Conservation (phyloP, 2,113 vertebrate genomes). For the Falcunculus frontatus region DNA sequence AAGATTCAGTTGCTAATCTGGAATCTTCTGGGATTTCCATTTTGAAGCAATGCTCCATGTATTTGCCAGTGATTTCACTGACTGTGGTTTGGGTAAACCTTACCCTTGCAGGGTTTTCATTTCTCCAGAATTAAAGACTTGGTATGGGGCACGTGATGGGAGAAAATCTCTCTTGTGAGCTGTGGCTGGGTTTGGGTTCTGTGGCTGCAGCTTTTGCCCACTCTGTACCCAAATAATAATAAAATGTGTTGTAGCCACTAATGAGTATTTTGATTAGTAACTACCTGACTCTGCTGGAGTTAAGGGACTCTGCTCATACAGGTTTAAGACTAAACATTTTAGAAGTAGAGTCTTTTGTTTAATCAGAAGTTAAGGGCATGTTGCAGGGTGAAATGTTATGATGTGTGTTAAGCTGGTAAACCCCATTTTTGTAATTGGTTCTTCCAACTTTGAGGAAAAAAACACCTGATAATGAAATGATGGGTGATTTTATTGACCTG, state of each 20-base stretch:
- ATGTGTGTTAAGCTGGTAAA: neutral
- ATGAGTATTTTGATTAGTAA: neutral
- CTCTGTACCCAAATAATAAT: neutral
- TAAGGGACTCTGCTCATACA: neutral
- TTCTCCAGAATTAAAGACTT: neutral
- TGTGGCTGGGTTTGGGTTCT: neutral
- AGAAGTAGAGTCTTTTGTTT: neutral
- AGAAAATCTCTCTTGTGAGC: neutral
- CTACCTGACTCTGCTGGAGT: neutral
- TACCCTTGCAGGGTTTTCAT: neutral
- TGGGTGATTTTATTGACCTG: neutral
- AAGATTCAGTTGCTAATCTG: neutral
- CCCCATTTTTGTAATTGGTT: neutral
- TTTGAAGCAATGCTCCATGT: neutral
- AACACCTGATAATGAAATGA: neutral
- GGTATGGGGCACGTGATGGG: neutral
- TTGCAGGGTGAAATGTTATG: neutral
- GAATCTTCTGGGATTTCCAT: neutral
- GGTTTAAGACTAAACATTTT: neutral
- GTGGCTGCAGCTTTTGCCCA: neutral
- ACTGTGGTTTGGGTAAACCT: neutral
- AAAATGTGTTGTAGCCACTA: neutral
- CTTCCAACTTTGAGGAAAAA: neutral
- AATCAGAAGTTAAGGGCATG: neutral
- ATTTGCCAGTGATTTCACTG: neutral